A percentile compares a stretch with the other conserved stretches of the same genome.
phyloP scores from a whole-genome alignment of 2,797 vertebrate species.

The Lerista edwardsae region DNA sequence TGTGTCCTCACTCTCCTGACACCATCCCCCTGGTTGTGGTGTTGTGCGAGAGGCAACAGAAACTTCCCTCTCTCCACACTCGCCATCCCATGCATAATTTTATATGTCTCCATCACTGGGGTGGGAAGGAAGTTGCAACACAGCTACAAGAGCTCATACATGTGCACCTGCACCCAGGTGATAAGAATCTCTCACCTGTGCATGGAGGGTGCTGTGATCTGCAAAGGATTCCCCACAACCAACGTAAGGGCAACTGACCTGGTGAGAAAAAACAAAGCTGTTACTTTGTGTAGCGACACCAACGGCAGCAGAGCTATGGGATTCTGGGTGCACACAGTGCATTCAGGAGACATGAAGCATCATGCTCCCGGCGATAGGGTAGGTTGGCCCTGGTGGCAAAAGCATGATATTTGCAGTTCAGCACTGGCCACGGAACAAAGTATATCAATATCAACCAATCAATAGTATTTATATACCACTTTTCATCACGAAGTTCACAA shows the following conservation, averaged over 20 bases:
- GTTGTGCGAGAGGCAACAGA: no score
- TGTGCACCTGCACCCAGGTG: background rate
- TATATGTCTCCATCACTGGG: no score
- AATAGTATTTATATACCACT: no score
- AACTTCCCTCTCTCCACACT: no score
- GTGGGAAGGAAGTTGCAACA: no score
- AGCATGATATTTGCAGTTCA: background rate
- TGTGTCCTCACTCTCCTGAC: no score
- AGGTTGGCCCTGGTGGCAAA: no score
- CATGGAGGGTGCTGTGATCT: conserved; percentile 96
- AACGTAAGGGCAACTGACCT: conserved; percentile 93
- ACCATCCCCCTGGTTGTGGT: no score
- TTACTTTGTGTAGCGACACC: background rate
- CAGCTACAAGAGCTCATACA: no score
- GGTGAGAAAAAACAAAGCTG: conserved; percentile 4
- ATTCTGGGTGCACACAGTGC: accelerated
- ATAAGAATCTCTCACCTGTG: conserved; percentile 83
- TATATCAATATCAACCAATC: no score
- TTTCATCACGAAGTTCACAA: no score
- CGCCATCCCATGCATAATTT: no score
- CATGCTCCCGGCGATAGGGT: background rate
- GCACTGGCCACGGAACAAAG: accelerated
- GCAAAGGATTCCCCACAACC: conserved; percentile 95
- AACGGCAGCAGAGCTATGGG: background rate
- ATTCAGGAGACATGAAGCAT: background rate